Evolutionary conservation across 2,888 invertebrate genomes (phyloP).

Genomic region (Xestia xanthographa): DNA sequence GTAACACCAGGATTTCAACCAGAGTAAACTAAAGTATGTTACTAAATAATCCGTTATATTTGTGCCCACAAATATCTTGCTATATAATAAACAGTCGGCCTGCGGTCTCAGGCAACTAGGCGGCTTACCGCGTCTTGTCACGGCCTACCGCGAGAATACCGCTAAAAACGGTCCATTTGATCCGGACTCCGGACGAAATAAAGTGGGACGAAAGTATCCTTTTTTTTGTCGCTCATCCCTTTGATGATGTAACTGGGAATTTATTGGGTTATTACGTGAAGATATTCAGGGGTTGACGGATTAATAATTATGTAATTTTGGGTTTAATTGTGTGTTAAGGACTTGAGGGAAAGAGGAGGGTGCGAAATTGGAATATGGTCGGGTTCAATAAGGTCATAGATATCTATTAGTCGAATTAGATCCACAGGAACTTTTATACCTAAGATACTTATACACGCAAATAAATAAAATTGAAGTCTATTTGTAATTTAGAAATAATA

Average conservation of each 20-base stretch:
- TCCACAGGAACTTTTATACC: not conserved
- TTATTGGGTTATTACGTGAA: slow-evolving; percentile 47
- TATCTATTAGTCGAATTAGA: not conserved
- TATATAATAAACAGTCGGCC: slow-evolving; percentile 40
- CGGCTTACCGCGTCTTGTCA: slow-evolving; percentile 44
- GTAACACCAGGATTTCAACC: too few relatives aligned
- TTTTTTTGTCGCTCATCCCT: slow-evolving; percentile 44
- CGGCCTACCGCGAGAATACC: slow-evolving; percentile 39
- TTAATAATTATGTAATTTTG: slow-evolving; percentile 8
- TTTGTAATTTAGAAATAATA: too few relatives aligned
- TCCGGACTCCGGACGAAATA: slow-evolving; percentile 39
- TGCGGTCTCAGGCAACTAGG: slow-evolving; percentile 35
- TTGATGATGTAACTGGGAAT: slow-evolving; percentile 44
- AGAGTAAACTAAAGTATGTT: too few relatives aligned
- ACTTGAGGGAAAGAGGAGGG: not conserved
- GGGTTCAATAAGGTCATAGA: not conserved
- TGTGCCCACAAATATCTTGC: slow-evolving; percentile 24
- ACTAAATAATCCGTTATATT: slow-evolving; percentile 25
- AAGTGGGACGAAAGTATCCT: slow-evolving; percentile 48
- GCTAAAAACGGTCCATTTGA: slow-evolving; percentile 54
- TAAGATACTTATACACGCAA: too few relatives aligned
- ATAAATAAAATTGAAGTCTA: too few relatives aligned
- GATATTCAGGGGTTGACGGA: slow-evolving; percentile 15
- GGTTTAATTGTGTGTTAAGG: not conserved
- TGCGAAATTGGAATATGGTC: not conserved